These are phyloP conservation scores for Miniopterus natalensis DNA, from an alignment of 2,113 vertebrate species.

Conservation along the genomic window DNA sequence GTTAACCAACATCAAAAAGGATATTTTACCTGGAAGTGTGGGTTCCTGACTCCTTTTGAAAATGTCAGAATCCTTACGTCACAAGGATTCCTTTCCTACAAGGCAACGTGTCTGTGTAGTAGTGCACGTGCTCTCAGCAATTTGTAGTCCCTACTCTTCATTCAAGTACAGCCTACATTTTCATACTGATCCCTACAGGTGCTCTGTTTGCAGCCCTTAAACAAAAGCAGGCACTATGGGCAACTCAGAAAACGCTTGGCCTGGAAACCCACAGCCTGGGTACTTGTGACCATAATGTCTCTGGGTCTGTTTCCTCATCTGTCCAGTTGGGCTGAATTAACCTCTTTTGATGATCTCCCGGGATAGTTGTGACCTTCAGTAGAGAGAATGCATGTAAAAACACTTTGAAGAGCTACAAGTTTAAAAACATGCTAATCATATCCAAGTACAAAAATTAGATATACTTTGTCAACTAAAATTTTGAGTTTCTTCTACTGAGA, in stretches of 20 bases:
- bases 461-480: neutral
- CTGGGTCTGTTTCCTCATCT: neutral
- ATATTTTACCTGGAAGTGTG: neutral
- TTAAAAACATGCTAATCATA: neutral
- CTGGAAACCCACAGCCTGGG: neutral
- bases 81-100: neutral
- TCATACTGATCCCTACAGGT: neutral
- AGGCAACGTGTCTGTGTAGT: neutral
- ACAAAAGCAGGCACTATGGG: neutral
- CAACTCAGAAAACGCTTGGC: neutral
- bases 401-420: neutral
- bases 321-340: neutral
- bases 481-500: neutral
- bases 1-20: neutral
- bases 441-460: neutral
- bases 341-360: neutral
- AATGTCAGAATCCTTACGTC: neutral
- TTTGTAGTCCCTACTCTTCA: neutral
- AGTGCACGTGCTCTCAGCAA: neutral
- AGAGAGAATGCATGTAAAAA: neutral
- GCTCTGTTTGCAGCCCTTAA: slow-evolving; percentile 20
- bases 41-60: neutral
- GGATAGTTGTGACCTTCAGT: neutral
- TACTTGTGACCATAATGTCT: neutral
- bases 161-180: neutral